phyloP scores from a whole-genome alignment of 2,888 invertebrate species.

The Cylloceria caligata region DNA sequence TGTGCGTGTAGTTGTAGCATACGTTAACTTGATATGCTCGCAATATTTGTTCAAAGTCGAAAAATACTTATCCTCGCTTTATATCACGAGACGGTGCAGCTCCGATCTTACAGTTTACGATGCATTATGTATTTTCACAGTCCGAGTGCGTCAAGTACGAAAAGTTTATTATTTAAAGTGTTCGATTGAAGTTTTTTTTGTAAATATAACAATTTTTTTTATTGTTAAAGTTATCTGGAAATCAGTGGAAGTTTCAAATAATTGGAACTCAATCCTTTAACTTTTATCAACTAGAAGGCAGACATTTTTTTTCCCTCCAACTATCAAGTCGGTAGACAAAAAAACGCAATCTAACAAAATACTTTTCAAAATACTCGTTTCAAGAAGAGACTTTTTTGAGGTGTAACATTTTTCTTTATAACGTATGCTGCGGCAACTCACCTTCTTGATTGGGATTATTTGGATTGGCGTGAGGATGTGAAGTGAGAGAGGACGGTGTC shows the following conservation, averaged over 20 bases:
- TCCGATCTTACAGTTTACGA: not conserved
- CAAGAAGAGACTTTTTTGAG: too few relatives aligned
- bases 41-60: slow-evolving; percentile 8
- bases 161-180: not conserved
- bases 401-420: too few relatives aligned
- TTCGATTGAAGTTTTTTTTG: slow-evolving; percentile 2
- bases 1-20: not conserved
- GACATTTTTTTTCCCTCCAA: too few relatives aligned
- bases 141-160: not conserved
- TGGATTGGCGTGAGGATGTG: slow-evolving; percentile 81
- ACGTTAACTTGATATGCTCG: slow-evolving; percentile 6
- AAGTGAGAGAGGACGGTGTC: slow-evolving; percentile 81
- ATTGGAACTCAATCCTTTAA: too few relatives aligned
- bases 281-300: too few relatives aligned
- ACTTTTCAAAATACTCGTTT: too few relatives aligned
- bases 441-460: slow-evolving; percentile 81
- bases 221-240: not conserved
- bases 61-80: not conserved
- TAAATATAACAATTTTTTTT: not conserved
- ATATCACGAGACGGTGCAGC: not conserved
- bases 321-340: too few relatives aligned
- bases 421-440: slow-evolving; percentile 63
- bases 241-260: too few relatives aligned
- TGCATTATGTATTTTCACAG: not conserved
- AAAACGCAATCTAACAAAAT: too few relatives aligned